These are phyloP conservation scores for Pitta sordida DNA, from an alignment of 2,113 vertebrate genomes.

Conservation along the genomic window DNA sequence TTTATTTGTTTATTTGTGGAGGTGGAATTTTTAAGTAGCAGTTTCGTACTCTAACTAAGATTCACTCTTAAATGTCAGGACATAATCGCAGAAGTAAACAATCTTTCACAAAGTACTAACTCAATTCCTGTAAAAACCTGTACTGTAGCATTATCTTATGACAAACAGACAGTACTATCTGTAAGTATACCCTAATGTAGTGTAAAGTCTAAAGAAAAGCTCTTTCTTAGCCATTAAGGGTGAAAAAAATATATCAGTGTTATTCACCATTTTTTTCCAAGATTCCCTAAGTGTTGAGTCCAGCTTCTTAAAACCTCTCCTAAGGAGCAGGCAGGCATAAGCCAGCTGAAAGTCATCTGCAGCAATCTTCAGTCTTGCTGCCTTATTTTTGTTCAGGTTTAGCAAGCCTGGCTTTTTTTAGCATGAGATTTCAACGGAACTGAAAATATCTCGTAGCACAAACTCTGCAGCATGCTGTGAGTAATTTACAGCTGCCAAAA, in stretches of 20 bases:
- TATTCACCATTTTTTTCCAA: background rate
- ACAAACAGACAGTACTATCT: background rate
- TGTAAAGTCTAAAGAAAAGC: background rate
- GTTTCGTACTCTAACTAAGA: background rate
- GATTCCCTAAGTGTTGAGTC: background rate
- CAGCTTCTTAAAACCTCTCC: background rate
- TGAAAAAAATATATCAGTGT: background rate
- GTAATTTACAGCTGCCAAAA: conserved; percentile 70
- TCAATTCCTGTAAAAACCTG: background rate
- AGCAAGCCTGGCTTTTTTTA: background rate
- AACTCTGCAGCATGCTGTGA: conserved; percentile 56
- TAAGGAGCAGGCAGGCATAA: background rate
- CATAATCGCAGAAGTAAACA: conserved; percentile 12
- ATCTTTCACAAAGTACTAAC: background rate
- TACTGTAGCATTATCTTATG: background rate
- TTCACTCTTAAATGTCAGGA: background rate
- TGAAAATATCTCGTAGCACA: conserved; percentile 56
- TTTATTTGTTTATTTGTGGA: background rate
- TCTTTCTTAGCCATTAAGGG: background rate
- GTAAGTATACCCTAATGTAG: background rate
- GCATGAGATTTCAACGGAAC: conserved; percentile 48
- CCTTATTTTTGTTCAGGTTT: background rate
- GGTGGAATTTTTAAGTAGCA: background rate
- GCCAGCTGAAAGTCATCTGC: conserved; percentile 43
- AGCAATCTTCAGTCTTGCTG: background rate